Conservation (phyloP, 2,797 vertebrate genomes). For the Coracias cyanogaster region DNA sequence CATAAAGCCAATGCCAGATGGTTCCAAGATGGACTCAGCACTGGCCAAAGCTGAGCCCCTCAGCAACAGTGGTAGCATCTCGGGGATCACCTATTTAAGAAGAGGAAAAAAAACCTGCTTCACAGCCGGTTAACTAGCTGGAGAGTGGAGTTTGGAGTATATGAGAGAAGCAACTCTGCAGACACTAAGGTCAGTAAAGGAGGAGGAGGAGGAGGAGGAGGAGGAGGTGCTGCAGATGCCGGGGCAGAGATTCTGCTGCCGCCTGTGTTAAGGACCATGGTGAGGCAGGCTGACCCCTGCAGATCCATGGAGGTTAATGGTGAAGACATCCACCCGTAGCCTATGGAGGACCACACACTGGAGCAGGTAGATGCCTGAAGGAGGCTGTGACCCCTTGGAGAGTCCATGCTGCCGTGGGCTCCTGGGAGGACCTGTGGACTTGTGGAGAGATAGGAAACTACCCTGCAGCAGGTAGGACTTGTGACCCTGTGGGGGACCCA, state of each 20-base stretch:
- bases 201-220: too few relatives aligned
- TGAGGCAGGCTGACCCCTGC: background rate
- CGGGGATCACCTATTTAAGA: background rate
- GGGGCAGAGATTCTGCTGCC: background rate
- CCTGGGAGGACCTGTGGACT: background rate
- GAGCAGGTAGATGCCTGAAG: background rate
- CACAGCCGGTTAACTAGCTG: background rate
- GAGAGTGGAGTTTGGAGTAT: background rate
- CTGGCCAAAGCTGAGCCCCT: background rate
- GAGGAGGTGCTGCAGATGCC: background rate
- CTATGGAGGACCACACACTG: background rate
- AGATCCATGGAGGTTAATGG: background rate
- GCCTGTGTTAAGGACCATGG: background rate
- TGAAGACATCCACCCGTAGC: background rate
- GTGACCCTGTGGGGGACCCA: background rate
- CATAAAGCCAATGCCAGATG: background rate
- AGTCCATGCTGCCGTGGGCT: background rate
- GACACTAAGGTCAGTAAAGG: background rate
- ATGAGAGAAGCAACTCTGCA: background rate
- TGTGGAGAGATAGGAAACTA: background rate
- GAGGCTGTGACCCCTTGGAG: background rate
- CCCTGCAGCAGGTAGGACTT: background rate
- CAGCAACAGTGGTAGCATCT: background rate
- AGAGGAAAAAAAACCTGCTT: background rate
- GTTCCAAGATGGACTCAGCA: accelerated